phyloP scores from a whole-genome alignment of 2,797 vertebrate genomes.

The Ptychobarbus kaznakovi region DNA sequence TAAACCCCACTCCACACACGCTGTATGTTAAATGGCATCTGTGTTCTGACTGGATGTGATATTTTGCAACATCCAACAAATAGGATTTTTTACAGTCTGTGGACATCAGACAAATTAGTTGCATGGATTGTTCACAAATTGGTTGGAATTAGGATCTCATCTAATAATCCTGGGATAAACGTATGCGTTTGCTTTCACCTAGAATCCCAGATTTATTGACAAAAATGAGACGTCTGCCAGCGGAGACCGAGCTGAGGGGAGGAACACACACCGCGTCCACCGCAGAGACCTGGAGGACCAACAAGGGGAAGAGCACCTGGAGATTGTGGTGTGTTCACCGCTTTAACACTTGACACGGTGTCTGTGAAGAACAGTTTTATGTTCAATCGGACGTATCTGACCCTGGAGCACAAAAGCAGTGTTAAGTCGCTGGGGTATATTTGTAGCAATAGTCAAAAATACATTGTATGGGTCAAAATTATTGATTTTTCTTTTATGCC shows the following conservation, averaged over 20 bases:
- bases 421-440: no score
- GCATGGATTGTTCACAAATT: background rate
- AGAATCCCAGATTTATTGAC: conserved; percentile 71
- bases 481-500: no score
- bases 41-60: background rate
- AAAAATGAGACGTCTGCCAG: conserved; percentile 79
- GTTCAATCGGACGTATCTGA: background rate
- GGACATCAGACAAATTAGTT: background rate
- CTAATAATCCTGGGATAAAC: background rate
- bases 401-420: no score
- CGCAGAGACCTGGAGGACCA: conserved; percentile 73
- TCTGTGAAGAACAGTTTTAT: background rate
- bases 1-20: background rate
- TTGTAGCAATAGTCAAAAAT: no score
- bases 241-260: conserved; percentile 72
- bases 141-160: background rate
- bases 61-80: background rate
- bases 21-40: background rate
- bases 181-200: conserved; percentile 16
- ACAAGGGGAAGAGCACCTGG: conserved; percentile 77
- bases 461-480: no score
- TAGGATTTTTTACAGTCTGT: background rate
- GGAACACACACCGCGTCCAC: conserved; percentile 73
- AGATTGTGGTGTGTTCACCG: conserved; percentile 81
- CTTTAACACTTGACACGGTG: background rate